Conservation (phyloP, 2,797 vertebrate genomes). For the Eulemur albifrons region DNA sequence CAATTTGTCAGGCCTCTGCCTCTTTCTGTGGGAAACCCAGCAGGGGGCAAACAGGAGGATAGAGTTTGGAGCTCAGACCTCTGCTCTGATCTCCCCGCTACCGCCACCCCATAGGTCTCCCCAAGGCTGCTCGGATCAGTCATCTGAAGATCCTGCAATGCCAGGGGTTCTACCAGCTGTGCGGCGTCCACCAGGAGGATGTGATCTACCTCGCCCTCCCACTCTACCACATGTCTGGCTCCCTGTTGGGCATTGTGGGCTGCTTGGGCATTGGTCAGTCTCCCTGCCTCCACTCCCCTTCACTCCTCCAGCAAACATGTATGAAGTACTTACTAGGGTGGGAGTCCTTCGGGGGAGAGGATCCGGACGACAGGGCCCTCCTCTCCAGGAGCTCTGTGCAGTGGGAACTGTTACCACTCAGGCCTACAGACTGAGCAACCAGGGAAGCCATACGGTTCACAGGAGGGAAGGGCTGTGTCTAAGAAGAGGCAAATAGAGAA, state of each 20-base stretch:
- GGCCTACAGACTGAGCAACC: neutral
- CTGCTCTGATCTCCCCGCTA: rapidly evolving
- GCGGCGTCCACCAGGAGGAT: constrained; percentile 85
- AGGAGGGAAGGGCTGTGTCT: neutral
- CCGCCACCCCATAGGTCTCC: constrained; percentile 86
- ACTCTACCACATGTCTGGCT: constrained; percentile 93
- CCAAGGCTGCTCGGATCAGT: constrained; percentile 93
- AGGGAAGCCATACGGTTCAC: rapidly evolving
- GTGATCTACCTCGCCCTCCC: constrained; percentile 93
- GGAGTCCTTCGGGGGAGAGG: neutral
- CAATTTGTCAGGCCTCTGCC: neutral
- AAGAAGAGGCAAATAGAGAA: neutral
- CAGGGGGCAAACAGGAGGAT: neutral
- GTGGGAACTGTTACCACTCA: neutral
- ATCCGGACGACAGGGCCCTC: neutral
- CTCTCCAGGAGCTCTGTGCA: neutral
- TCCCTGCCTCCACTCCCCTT: neutral
- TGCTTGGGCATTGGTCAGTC: constrained; percentile 92
- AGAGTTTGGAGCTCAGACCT: neutral
- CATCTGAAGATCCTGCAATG: constrained; percentile 92
- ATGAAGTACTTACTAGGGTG: neutral
- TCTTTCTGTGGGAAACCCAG: neutral
- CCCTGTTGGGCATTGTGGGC: constrained; percentile 91
- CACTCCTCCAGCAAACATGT: neutral
- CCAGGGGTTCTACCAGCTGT: constrained; percentile 89